Base-by-base conservation (phyloP, 1,140 invertebrate genomes). In the Diuraphis noxia region DNA sequence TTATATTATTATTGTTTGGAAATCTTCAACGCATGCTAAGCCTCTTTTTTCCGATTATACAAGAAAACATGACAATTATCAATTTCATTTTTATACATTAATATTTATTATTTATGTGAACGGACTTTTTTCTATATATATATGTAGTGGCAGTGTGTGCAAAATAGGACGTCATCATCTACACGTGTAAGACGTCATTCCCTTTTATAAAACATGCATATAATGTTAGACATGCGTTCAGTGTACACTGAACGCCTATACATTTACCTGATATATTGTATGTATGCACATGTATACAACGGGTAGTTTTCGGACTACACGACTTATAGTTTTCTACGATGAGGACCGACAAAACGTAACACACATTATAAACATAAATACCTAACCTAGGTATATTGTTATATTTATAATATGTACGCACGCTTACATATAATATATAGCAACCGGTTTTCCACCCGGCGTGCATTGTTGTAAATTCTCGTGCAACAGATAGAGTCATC, bases 391-490 rank as follows among this genome's bases (percentile, higher is more conserved):
- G 38, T 40, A 81, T 81, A 81, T 81, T 79, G 34, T 36, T 79
- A 79, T 72, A 79, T 36, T 34, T 82, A 41, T 40, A 82, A 82
- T 41, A 41, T 41, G 23, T 82, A 38, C 36, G 79, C 23, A 79
- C 21, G 21, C 23, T 38, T 21, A 82, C 40, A 41, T 82, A 82
- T 82, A 41, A 84, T 49, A 49, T 49, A 86, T 86, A 86, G 46
- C 46, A 49, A 86, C 85, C 85, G 85, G 85, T 86, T 86, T 86
- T 86, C 43, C 46, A 86, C n/a, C 85, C 43, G 34, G 43, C 34
- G 43, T 21, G 34, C 46, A 86, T 86, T 86, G 85, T 86, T 86
- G 85, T 86, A 86, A 86, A 86, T 86, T 52, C 46, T 86, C 85
- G 85, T 86, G 85, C 46, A 34, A 34, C 21, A 52, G 84, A 86